Conservation (phyloP, 2,797 vertebrate genomes). For the Anguilla obscura region DNA sequence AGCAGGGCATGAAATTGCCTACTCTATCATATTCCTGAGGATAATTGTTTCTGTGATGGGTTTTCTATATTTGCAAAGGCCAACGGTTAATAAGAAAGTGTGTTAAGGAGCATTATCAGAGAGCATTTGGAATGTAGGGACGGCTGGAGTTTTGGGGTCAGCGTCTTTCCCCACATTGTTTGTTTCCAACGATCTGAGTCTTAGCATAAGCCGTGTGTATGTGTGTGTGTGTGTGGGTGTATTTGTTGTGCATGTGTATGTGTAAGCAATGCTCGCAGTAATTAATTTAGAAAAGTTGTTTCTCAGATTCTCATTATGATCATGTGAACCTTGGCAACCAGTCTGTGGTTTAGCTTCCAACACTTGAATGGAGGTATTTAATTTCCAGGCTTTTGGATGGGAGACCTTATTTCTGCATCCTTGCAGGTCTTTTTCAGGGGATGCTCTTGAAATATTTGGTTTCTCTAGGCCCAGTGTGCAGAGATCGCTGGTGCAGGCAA, state of each 20-base stretch:
- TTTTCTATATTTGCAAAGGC: constrained; percentile 61
- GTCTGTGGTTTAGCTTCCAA: constrained; percentile 7
- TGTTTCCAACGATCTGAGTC: constrained; percentile 34
- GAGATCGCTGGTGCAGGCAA: constrained; percentile 41
- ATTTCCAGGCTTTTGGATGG: constrained; percentile 4
- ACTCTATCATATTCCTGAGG: constrained; percentile 70
- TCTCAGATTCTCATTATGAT: neutral
- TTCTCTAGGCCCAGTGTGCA: constrained; percentile 36
- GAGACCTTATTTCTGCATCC: neutral
- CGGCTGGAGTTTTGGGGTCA: constrained; percentile 55
- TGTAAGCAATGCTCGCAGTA: neutral
- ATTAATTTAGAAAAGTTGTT: neutral
- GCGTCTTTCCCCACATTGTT: constrained; percentile 39
- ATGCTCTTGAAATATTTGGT: constrained; percentile 39
- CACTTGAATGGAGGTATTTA: constrained; percentile 17
- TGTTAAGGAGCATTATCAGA: constrained; percentile 47
- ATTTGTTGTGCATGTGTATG: neutral
- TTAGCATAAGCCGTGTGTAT: neutral
- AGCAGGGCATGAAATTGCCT: constrained; percentile 74
- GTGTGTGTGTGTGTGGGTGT: constrained; percentile 14
- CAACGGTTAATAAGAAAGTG: constrained; percentile 52
- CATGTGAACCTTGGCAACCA: neutral
- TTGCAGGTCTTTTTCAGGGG: constrained; percentile 1
- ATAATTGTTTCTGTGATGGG: constrained; percentile 69
- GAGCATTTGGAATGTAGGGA: constrained; percentile 45